Conservation (phyloP, 2,888 invertebrate genomes). For the Bursaphelenchus okinawaensis region DNA sequence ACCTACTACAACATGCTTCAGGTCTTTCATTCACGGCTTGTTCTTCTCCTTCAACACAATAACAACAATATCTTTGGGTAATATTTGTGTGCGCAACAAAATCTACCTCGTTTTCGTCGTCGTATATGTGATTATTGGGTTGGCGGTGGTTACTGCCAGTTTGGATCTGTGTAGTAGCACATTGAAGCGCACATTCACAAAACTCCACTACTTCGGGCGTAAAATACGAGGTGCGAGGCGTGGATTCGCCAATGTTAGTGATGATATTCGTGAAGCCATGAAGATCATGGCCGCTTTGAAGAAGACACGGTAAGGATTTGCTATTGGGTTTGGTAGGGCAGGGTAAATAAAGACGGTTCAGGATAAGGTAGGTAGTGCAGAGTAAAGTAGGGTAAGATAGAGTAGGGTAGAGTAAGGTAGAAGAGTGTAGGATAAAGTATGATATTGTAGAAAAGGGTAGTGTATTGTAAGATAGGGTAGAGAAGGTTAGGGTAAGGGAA, state of each 20-base stretch:
- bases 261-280: constrained; percentile 57
- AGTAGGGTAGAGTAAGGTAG: no score
- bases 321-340: neutral
- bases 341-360: no score
- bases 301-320: constrained; percentile 43
- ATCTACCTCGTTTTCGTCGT: constrained; percentile 48
- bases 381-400: no score
- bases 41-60: constrained; percentile 59
- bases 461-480: no score
- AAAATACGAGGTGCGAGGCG: constrained; percentile 48
- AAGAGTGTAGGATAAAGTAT: no score
- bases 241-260: constrained; percentile 56
- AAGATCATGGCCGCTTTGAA: constrained; percentile 56
- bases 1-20: constrained; percentile 14
- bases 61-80: constrained; percentile 58
- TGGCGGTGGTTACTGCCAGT: constrained; percentile 58
- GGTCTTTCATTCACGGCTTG: constrained; percentile 58
- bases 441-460: no score
- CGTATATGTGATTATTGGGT: constrained; percentile 57
- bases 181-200: constrained; percentile 57
- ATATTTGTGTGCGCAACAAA: constrained; percentile 52
- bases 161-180: constrained; percentile 57
- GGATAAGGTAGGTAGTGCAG: no score
- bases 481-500: no score
- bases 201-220: constrained; percentile 57